Conservation (phyloP, 64 coral and sea anemone species). For the Montipora foliosa region DNA sequence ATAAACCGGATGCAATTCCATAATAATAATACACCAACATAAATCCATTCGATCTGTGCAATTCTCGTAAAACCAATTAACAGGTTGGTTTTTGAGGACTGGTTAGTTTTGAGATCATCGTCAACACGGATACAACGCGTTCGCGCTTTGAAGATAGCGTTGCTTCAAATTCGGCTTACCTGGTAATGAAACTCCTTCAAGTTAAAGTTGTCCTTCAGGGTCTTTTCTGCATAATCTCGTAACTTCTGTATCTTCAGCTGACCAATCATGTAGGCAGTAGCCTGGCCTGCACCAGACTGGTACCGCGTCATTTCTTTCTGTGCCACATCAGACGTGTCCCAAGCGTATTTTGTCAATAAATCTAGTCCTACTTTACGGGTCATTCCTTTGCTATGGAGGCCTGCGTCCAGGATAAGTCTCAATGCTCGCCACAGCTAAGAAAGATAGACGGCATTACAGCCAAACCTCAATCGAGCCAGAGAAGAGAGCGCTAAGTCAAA, state of each 20-base stretch:
- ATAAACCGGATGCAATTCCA: too few species aligned
- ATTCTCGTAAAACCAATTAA: too few species aligned
- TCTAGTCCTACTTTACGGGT: conserved; percentile 74
- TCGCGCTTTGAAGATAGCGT: too few species aligned
- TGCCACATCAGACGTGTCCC: conserved; percentile 91
- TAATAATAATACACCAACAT: too few species aligned
- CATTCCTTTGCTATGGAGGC: conserved; percentile 84
- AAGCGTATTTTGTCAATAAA: conserved; percentile 89
- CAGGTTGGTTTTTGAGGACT: too few species aligned
- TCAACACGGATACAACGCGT: too few species aligned
- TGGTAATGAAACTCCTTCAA: conserved; percentile 93
- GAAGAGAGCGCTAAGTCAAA: background rate
- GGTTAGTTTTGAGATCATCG: too few species aligned
- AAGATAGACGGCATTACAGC: background rate
- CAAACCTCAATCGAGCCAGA: background rate
- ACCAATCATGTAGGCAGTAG: conserved; percentile 88
- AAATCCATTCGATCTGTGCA: too few species aligned
- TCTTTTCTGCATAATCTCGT: conserved; percentile 50
- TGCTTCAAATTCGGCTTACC: background rate
- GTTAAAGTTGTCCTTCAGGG: conserved; percentile 57
- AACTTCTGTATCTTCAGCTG: conserved; percentile 72
- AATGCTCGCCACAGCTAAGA: conserved; percentile 92
- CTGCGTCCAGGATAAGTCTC: conserved; percentile 84
- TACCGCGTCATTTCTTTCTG: conserved; percentile 91
- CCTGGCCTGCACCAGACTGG: conserved; percentile 89